Evolutionary conservation across 2,113 vertebrate species (phyloP), one percentile per base, ranked within the genome.

Genomic region (Pavo muticus): DNA sequence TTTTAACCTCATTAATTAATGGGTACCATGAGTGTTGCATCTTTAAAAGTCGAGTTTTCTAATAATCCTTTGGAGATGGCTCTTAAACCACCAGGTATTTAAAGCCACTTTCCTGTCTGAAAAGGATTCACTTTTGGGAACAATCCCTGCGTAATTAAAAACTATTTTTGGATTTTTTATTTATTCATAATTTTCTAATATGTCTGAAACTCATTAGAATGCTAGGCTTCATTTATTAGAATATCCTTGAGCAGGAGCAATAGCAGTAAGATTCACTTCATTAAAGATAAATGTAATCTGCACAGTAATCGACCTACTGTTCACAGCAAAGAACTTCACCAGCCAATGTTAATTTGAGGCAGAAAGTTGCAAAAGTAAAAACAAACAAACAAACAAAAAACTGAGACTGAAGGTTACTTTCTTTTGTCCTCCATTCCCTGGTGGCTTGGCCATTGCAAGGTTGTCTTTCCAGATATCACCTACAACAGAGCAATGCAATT

Each of bases 1-100:
- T 86, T 88, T 44, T 57, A 95, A 27, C 11, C 76, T 95, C 69
- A 54, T 94, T 93, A 93, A 90, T 88, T 93, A 94, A 84, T 78
- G 84, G 52, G 27, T 90, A 14, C 30, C 45, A 56, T 37, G 25
- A 94, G 16, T 48, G 19, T 61, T 75, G 35, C 23, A 82, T 90
- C 29, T 59, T 29, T 81, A 90, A 84, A 73, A 87, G 30, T 88
- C 35, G 30, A 72, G 64, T 88, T 95, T 93, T 88, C 75, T 94
- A 88, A 74, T 56, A 18, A 45, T 87, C 44, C 76, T 71, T 80
- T 86, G 57, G 65, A 96, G 92, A 75, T 50, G 2, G 35, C 48
- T 76, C n/a, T 88, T 86, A 94, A 88, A 79, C 21, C 18, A 91
- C 35, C 23, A 92, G 77, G 67, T 89, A 91, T 84, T 78, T 88